These are phyloP conservation scores for Acipenser ruthenus DNA, from an alignment of 2,797 vertebrate genomes.

Conservation along the genomic window DNA sequence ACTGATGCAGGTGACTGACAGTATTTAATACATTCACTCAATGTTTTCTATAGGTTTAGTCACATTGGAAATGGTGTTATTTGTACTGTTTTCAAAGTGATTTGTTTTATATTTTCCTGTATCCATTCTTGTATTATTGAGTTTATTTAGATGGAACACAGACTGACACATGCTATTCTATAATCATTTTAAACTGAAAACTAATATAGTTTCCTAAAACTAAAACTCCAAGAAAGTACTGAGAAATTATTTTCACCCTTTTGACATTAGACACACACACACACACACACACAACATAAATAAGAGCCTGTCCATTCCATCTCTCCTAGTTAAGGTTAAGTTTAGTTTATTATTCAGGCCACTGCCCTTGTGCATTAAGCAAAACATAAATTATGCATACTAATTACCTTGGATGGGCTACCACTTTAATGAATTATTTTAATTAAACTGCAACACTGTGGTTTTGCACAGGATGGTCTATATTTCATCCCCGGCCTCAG, in stretches of 20 bases:
- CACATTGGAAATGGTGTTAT: no score
- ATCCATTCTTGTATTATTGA: no score
- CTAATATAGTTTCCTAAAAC: slow-evolving; percentile 34
- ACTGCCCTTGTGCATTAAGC: slow-evolving; percentile 91
- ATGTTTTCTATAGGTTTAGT: no score
- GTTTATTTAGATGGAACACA: no score
- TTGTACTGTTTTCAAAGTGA: no score
- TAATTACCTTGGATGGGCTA: slow-evolving; percentile 94
- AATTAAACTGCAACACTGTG: slow-evolving; percentile 95
- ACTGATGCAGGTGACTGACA: no score
- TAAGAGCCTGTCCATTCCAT: slow-evolving; percentile 85
- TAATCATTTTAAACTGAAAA: no score
- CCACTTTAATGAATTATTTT: slow-evolving; percentile 99
- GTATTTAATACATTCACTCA: no score
- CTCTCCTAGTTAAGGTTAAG: slow-evolving; percentile 86
- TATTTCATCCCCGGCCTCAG: slow-evolving; percentile 88
- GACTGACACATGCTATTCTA: no score
- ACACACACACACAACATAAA: slow-evolving; percentile 81
- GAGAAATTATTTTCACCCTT: slow-evolving; percentile 69
- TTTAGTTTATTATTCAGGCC: slow-evolving; percentile 95
- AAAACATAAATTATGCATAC: slow-evolving; percentile 98
- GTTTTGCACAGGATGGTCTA: slow-evolving; percentile 79
- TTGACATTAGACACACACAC: slow-evolving; percentile 73
- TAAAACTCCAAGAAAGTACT: slow-evolving; percentile 39
- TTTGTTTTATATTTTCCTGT: no score